Evolutionary conservation across 2,888 invertebrate genomes (phyloP), one percentile per base, ranked within the genome.

Genomic region (Pinctada fucata): DNA sequence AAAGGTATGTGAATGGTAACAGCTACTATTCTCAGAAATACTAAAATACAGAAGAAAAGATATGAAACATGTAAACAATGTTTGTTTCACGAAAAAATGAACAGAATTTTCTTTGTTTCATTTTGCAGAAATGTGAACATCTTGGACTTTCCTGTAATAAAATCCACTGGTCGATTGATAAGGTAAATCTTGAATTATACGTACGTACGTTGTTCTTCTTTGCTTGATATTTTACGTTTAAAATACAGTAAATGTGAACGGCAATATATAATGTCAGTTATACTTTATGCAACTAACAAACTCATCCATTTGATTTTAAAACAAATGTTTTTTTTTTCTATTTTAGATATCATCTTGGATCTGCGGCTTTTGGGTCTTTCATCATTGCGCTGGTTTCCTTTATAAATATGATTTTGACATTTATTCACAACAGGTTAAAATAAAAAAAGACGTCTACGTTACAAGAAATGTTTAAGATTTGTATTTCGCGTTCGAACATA

Each of bases 1-100:
- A 94, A 87, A 95, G 95, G 96, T 96, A 72, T 69, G 81, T 66
- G 0, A 31, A 31, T 31, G 49, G 31, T 31, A 31, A 10, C 2
- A 31, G 10, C 47, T 50, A 16, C 13, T 49, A 6, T 16, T 3
- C 50, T 48, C 4, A 4, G n/a, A 4, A 45, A 8, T 51, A 3
- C 47, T n/a, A 58, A 52, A 50, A 48, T 48, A 51, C 31, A 13
- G 50, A 3, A 49, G 50, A 13, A 70, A 48, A 70, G 50, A 70
- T 50, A 70, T 66, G 5, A 31, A 31, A 31, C 31, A 31, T 31
- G 31, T 31, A 31, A 31, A 31, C 31, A 31, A 31, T 1, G 31
- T 31, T 71, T 31, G 31, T 31, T 31, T 31, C 31, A 31, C 31
- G 31, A 31, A 31, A 31, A 31, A 31, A 31, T 31, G 31, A 31